Evolutionary conservation across 2,113 vertebrate species (phyloP), one percentile per base, ranked within the genome.

Genomic region (Pithys albifrons): DNA sequence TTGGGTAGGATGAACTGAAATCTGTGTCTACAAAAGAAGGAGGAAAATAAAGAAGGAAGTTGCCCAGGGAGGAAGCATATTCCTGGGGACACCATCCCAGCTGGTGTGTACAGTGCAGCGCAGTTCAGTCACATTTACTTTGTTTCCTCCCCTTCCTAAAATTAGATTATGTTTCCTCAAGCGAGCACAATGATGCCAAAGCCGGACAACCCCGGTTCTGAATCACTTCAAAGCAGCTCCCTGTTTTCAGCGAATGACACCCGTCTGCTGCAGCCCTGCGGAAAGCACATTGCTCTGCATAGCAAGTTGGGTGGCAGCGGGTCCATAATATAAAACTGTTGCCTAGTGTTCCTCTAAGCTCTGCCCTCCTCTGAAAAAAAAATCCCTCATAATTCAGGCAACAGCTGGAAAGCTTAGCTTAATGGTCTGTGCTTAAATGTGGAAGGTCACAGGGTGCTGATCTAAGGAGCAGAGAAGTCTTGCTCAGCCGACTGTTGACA

Each of bases 381-480:
- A 91, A 85, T 24, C 85, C 95, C 92, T 97, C 97, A 97, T 98
- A 98, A 97, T 98, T 97, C 96, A 97, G 97, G 97, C 98, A 98
- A 98, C 98, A 98, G 98, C 98, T 98, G 98, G 98, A 98, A 98
- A 98, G 97, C 98, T 98, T 97, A 98, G 97, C 98, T 98, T 98
- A 98, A 98, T 98, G 98, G 98, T 96, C 97, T 97, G 93, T 94
- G 94, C 98, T 97, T 98, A 98, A 98, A 97, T 98, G 96, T 98
- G 96, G 98, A 97, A 97, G 97, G 98, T 98, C 98, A 98, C 98
- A 99, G 98, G 72, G 97, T 96, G 94, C 97, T 99, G 98, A 99
- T 99, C 98, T 98, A 98, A 99, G 97, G 97, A 97, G 73, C 93
- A 91, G 80, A 88, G 97, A 97, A 97, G 97, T 93, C 97, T 96